Evolutionary conservation across 2,888 invertebrate species (phyloP), one percentile per base, ranked within the genome.

Genomic region (Epinotia demarniana): DNA sequence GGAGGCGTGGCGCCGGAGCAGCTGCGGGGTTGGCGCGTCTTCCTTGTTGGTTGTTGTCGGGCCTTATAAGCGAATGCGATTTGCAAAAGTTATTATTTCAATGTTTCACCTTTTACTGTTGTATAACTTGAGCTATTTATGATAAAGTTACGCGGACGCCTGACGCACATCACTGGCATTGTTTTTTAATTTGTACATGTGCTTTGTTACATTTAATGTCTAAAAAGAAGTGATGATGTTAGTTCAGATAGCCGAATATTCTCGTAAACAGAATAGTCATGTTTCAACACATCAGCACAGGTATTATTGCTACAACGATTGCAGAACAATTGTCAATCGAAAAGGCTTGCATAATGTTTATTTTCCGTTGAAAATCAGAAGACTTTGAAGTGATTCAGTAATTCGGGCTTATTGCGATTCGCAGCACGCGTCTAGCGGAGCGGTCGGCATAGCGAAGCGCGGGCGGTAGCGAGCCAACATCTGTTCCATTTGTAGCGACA

Each of bases 401-500:
- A 69, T 57, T 67, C 57, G 39, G 43, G 9, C 16, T 58, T 60
- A 68, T 69, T 69, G 60, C 11, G 46, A 69, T 46, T 60, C 67
- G n/a, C 58, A 60, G 46, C 43, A 69, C 58, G 46, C 58, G 43
- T 58, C 58, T 58, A 60, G 69, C 69, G 43, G 60, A 67, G 63
- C 77, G 79, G 80, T 81, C 77, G 79, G 78, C 72, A 72, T 19
- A 77, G 81, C 78, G 78, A 78, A 78, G 77, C 73, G 78, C 80
- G 78, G 77, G 80, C 77, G 79, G 78, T 78, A 78, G 81, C 81
- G 84, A 84, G 84, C 80, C 66, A 87, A 91, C 92, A 92, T 92
- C 92, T 92, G 92, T 90, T 92, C 88, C 87, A 85, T 86, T 87
- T 87, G 88, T 88, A 86, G 90, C 89, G 87, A 91, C 92, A 91